Evolutionary conservation across 2,888 invertebrate species (phyloP).

Genomic region (Linnaemya vulpina): DNA sequence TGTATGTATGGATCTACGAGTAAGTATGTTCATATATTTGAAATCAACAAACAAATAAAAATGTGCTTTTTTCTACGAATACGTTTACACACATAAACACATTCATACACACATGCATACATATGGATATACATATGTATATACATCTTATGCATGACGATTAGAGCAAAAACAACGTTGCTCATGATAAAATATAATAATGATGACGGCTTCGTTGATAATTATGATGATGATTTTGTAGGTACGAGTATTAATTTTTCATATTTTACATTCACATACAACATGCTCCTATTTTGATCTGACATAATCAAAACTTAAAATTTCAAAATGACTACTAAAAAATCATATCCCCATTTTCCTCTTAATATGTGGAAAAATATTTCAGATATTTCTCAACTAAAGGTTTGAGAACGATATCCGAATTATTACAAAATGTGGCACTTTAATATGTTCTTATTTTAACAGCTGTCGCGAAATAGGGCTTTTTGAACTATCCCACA

Average conservation of each 20-base stretch:
- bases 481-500: too few species aligned
- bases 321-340: too few species aligned
- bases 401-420: too few species aligned
- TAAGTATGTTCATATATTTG: background rate
- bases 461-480: too few species aligned
- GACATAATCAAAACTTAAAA: background rate
- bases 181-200: slow-evolving; percentile 30
- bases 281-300: background rate
- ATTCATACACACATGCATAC: too few species aligned
- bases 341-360: too few species aligned
- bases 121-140: too few species aligned
- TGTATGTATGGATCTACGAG: background rate
- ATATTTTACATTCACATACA: slow-evolving; percentile 18
- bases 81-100: background rate
- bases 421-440: too few species aligned
- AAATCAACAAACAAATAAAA: slow-evolving; percentile 49
- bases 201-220: slow-evolving; percentile 19
- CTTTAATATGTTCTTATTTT: too few species aligned
- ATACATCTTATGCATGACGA: slow-evolving; percentile 51
- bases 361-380: too few species aligned
- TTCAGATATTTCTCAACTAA: too few species aligned
- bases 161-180: slow-evolving; percentile 17
- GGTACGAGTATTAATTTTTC: background rate
- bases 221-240: slow-evolving; percentile 24
- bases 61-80: slow-evolving; percentile 40